Conservation (phyloP, 2,113 vertebrate genomes). For the Melozone crissalis region DNA sequence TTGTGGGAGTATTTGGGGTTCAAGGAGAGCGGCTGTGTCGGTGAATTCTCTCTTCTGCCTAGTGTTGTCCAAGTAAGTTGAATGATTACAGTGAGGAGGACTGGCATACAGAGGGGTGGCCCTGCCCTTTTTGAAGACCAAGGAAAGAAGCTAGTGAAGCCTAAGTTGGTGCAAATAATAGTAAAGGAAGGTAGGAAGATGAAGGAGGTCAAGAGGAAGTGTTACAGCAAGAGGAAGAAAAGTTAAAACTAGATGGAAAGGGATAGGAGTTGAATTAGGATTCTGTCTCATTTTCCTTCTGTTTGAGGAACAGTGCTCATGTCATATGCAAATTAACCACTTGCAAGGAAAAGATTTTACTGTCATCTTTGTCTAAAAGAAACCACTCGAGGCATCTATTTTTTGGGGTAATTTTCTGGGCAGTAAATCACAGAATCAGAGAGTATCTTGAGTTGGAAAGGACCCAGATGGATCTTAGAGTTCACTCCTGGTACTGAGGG, state of each 20-base stretch:
- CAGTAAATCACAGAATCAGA: neutral
- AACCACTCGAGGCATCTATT: neutral
- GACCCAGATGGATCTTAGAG: accelerated
- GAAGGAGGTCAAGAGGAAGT: neutral
- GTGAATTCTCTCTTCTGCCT: neutral
- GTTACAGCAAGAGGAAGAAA: neutral
- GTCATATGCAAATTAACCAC: neutral
- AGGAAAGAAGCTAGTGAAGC: neutral
- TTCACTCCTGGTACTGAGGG: neutral
- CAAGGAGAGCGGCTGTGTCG: neutral
- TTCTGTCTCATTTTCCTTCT: neutral
- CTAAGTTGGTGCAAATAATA: neutral
- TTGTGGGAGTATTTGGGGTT: neutral
- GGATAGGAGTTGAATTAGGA: neutral
- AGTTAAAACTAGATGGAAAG: neutral
- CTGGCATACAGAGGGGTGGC: neutral
- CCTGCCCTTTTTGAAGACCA: neutral
- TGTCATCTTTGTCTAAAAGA: neutral
- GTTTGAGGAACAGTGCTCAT: neutral
- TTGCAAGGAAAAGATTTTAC: neutral
- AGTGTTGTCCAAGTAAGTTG: neutral
- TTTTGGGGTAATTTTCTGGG: neutral
- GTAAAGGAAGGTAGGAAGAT: neutral
- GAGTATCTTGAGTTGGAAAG: neutral
- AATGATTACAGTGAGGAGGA: neutral